Conservation (phyloP, 53 echinoderm and acorn worm genomes). For the Stichopus horrens region DNA sequence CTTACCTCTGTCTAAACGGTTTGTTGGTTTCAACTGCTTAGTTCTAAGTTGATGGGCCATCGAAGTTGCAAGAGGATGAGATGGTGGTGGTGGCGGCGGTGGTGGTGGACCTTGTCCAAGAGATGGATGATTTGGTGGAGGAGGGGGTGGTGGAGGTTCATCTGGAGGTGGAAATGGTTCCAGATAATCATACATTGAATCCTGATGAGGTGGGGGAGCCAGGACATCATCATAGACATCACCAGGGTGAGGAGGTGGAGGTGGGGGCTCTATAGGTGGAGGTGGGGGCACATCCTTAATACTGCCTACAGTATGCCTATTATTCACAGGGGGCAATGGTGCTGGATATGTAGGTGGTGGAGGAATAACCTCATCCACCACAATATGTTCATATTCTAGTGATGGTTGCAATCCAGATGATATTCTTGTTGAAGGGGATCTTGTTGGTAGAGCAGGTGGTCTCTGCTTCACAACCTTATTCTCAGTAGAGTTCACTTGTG, state of each 20-base stretch:
- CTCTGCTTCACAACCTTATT: constrained; percentile 42
- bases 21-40: neutral
- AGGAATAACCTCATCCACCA: constrained; percentile 14
- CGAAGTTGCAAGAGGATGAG: constrained; percentile 37
- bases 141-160: constrained; percentile 2
- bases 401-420: constrained; percentile 47
- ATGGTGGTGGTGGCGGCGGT: constrained; percentile 63
- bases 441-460: constrained; percentile 75
- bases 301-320: neutral
- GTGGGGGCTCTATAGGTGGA: constrained; percentile 25
- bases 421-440: constrained; percentile 76
- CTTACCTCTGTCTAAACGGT: neutral
- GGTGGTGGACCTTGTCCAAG: constrained; percentile 52
- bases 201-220: neutral
- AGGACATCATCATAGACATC: constrained; percentile 25
- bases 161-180: neutral
- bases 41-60: constrained; percentile 46
- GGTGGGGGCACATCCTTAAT: constrained; percentile 43
- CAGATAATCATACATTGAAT: neutral
- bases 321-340: constrained; percentile 53
- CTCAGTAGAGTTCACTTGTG: constrained; percentile 14
- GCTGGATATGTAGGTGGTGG: constrained; percentile 42
- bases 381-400: constrained; percentile 21
- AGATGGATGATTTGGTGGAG: constrained; percentile 25
- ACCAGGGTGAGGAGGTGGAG: constrained; percentile 51